These are phyloP conservation scores for Ia io DNA, from an alignment of 2,113 vertebrate species.

Conservation along the genomic window DNA sequence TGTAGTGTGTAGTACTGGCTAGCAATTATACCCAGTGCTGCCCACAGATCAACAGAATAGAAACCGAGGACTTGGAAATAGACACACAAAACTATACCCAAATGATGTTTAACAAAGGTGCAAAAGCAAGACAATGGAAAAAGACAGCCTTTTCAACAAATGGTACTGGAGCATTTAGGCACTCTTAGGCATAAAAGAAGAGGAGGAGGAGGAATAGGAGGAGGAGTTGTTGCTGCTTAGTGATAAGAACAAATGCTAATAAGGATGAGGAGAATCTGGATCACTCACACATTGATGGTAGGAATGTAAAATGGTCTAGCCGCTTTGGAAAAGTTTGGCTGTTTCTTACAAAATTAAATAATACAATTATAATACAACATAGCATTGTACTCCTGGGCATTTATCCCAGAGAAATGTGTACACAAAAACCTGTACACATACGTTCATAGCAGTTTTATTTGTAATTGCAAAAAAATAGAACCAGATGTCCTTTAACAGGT, in stretches of 20 bases:
- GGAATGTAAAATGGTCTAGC: neutral
- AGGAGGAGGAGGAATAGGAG: neutral
- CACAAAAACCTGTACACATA: neutral
- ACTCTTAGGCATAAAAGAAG: neutral
- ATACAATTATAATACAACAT: neutral
- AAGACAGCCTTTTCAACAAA: neutral
- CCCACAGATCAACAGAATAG: neutral
- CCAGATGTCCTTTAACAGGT: neutral
- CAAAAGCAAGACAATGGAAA: neutral
- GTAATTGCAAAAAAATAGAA: neutral
- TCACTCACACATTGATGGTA: neutral
- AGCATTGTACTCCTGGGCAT: neutral
- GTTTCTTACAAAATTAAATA: neutral
- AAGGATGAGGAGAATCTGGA: neutral
- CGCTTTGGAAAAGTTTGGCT: neutral
- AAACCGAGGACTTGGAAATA: neutral
- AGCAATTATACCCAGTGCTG: neutral
- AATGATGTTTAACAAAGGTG: neutral
- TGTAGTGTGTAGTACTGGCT: accelerated
- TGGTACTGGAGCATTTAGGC: neutral
- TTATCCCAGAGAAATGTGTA: neutral
- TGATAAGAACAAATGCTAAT: neutral
- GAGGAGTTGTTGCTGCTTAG: neutral
- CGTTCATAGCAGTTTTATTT: neutral
- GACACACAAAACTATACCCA: neutral